A percentile compares a stretch with the other conserved stretches of the same genome.
These are phyloP conservation scores for Sinodicranocentrus sp. DNA, from an alignment of 2,888 invertebrate species.

Conservation along the genomic window DNA sequence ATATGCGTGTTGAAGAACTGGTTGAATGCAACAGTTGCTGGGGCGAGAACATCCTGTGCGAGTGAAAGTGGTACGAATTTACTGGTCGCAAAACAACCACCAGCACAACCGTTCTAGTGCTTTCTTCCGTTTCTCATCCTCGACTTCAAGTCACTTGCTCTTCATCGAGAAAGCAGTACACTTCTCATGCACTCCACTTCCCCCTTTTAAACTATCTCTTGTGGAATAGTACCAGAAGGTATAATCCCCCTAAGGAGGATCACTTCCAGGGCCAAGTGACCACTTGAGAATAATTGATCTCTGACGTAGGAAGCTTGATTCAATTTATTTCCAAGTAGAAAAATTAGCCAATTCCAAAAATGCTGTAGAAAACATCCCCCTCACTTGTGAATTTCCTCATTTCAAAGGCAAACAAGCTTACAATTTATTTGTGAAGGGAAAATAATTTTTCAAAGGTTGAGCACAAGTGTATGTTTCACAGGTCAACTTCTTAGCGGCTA, in stretches of 20 bases:
- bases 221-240: background rate
- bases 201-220: slow-evolving; percentile 51
- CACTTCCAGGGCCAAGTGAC: slow-evolving; percentile 14
- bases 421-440: no score
- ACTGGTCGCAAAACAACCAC: slow-evolving; percentile 6
- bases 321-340: background rate
- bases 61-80: background rate
- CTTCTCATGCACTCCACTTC: slow-evolving; percentile 57
- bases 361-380: no score
- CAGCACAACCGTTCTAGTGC: slow-evolving; percentile 13
- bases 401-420: background rate
- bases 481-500: background rate
- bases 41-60: slow-evolving; percentile 3
- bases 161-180: slow-evolving; percentile 27
- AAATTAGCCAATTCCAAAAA: slow-evolving; percentile 16
- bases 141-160: background rate
- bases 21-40: slow-evolving; percentile 58
- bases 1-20: slow-evolving; percentile 29
- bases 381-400: background rate
- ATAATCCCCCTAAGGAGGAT: background rate
- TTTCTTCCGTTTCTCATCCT: slow-evolving; percentile 15
- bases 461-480: slow-evolving; percentile 7
- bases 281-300: slow-evolving; percentile 25
- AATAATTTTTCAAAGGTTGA: background rate
- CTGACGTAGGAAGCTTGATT: no score